A percentile compares a stretch with the other conserved stretches of the same genome.
phyloP scores from a whole-genome alignment of 23 tunicate species.

The Trididemnum miniatum region DNA sequence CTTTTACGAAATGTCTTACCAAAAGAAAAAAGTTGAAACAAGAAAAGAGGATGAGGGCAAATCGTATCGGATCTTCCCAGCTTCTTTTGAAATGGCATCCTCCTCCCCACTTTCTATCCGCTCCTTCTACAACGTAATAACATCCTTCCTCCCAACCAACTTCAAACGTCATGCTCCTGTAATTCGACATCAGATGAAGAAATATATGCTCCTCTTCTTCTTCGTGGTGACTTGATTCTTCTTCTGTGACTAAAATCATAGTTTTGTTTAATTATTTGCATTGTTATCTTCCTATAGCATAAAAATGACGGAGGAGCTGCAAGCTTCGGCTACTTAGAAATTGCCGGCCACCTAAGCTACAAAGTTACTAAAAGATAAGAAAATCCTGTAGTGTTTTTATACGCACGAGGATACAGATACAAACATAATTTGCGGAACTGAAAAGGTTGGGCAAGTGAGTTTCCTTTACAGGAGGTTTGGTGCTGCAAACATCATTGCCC shows the following conservation, averaged over 20 bases:
- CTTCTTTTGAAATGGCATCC: constrained; percentile 42
- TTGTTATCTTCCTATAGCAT: no score
- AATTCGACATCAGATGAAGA: constrained; percentile 76
- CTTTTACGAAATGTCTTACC: constrained; percentile 60
- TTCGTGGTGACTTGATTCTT: not conserved
- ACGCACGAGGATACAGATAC: no score
- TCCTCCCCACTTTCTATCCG: constrained; percentile 70
- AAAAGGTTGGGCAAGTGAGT: no score
- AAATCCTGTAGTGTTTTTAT: no score
- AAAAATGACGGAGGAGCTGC: no score
- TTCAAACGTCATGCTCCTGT: constrained; percentile 53
- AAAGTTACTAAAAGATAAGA: no score
- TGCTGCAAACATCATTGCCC: no score
- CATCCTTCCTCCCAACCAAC: constrained; percentile 53
- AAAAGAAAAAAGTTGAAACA: constrained; percentile 45
- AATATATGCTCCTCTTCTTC: constrained; percentile 42
- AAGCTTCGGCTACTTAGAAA: no score
- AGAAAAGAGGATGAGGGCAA: constrained; percentile 39
- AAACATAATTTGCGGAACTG: no score
- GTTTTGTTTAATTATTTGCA: no score
- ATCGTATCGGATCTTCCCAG: constrained; percentile 64
- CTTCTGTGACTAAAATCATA: constrained; percentile 1
- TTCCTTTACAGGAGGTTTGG: no score
- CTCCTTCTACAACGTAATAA: constrained; percentile 53
- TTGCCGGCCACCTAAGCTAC: no score